Evolutionary conservation across 1,140 invertebrate species (phyloP).

Genomic region (Drosophila ogumai): DNA sequence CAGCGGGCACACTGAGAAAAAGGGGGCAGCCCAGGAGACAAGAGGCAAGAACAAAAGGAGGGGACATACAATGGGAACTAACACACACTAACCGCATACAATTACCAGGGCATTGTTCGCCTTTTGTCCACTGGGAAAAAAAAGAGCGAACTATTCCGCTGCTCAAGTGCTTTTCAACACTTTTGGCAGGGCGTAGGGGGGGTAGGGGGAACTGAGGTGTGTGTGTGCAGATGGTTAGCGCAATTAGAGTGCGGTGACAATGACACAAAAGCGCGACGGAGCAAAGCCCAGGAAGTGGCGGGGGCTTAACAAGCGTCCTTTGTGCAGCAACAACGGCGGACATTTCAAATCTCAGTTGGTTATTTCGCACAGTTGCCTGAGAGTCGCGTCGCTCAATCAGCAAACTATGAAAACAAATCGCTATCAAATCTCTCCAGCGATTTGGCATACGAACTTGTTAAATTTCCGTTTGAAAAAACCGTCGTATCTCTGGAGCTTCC

Average conservation of each 20-base stretch:
- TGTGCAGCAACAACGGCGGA: conserved; percentile 35
- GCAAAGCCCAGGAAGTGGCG: conserved; percentile 59
- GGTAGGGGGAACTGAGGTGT: background rate
- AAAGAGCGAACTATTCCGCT: conserved; percentile 56
- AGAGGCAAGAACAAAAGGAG: conserved; percentile 24
- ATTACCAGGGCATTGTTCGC: conserved; percentile 79
- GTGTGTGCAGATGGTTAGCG: conserved; percentile 61
- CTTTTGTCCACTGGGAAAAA: conserved; percentile 58
- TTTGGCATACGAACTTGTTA: conserved; percentile 10
- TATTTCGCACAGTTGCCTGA: conserved; percentile 22
- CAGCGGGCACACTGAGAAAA: conserved; percentile 49
- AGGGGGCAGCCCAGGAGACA: conserved; percentile 2
- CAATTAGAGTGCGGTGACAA: conserved; percentile 81
- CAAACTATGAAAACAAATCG: conserved; percentile 42
- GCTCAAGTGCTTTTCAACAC: conserved; percentile 71
- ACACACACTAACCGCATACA: conserved; percentile 72
- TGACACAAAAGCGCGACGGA: conserved; percentile 77
- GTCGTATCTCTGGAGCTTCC: background rate
- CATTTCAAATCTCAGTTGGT: conserved; percentile 9
- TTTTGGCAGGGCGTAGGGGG: conserved; percentile 11
- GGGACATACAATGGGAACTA: conserved; percentile 40
- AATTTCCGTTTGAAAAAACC: conserved; percentile 9
- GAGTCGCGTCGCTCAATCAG: conserved; percentile 5
- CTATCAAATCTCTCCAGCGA: conserved; percentile 25
- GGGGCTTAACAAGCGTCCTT: conserved; percentile 66